Conservation (phyloP, 2,797 vertebrate genomes). For the Mycteria americana region DNA sequence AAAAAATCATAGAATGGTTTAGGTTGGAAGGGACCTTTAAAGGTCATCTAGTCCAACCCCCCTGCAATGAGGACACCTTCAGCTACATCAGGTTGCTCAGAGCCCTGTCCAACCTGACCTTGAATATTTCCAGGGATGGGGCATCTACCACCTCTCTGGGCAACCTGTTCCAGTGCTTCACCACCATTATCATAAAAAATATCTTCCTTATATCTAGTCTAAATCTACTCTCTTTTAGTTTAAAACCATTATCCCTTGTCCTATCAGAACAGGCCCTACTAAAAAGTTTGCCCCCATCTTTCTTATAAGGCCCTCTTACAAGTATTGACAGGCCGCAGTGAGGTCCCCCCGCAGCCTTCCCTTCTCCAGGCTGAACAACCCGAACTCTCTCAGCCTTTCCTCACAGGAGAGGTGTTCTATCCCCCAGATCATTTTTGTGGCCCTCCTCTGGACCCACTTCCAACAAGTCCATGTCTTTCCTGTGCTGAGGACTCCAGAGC, state of each 20-base stretch:
- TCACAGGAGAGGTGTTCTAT: background rate
- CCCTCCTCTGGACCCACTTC: background rate
- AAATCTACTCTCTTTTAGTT: background rate
- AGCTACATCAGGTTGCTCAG: background rate
- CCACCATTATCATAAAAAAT: background rate
- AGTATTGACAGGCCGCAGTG: background rate
- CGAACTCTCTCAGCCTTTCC: background rate
- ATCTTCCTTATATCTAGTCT: background rate
- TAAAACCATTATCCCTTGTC: background rate
- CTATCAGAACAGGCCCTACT: background rate
- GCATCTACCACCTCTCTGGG: background rate
- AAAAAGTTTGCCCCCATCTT: background rate
- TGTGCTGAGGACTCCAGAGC: background rate
- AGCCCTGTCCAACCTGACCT: background rate
- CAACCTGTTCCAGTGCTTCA: background rate
- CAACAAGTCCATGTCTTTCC: background rate
- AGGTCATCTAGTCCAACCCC: background rate
- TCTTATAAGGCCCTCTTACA: background rate
- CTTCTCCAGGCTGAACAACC: background rate
- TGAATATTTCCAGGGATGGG: background rate
- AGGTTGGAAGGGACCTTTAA: background rate
- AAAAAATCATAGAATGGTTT: background rate
- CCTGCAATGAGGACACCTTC: background rate
- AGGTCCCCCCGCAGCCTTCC: fast-evolving
- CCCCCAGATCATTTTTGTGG: background rate